Conservation (phyloP, 2,797 vertebrate species). For the Intellagama lesueurii region DNA sequence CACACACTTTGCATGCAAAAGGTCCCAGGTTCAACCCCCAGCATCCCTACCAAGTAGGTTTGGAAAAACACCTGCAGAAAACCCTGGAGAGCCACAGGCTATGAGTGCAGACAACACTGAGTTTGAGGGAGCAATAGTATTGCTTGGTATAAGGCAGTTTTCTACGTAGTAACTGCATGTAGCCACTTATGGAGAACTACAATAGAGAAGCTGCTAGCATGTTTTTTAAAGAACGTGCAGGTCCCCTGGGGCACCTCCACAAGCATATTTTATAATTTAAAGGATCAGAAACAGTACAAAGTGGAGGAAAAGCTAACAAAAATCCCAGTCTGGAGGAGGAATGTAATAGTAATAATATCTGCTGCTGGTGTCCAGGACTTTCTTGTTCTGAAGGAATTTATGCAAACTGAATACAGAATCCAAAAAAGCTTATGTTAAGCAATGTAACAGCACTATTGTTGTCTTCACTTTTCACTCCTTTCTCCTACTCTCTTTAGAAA, state of each 20-base stretch:
- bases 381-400: background rate
- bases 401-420: background rate
- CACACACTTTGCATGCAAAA: background rate
- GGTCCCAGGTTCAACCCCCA: background rate
- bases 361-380: background rate
- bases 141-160: no score
- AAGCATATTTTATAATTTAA: background rate
- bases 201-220: background rate
- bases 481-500: background rate
- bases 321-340: no score
- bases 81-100: no score
- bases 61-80: no score
- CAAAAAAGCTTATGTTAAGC: background rate
- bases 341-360: background rate
- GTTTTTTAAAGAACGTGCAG: background rate
- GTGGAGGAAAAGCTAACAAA: background rate
- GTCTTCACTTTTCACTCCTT: background rate
- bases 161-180: no score
- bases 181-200: no score
- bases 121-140: no score
- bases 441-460: background rate
- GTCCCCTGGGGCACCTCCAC: no score
- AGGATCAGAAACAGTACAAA: background rate
- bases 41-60: background rate
- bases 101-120: no score